Evolutionary conservation across 2,888 invertebrate genomes (phyloP).

Genomic region (Trichogramma evanescens): DNA sequence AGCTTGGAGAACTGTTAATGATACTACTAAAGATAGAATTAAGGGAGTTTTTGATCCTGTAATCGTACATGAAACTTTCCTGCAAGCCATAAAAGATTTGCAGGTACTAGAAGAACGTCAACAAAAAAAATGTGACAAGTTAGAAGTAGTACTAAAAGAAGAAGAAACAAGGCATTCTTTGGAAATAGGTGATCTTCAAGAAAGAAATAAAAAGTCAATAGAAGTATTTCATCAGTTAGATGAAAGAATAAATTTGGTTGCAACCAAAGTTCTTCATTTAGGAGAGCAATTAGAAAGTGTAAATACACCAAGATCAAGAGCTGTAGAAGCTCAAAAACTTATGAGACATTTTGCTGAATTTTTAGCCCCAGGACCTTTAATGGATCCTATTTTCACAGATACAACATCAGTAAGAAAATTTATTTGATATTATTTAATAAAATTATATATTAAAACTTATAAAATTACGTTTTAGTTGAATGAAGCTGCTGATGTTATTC

Average conservation of each 20-base stretch:
- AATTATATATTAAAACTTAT: not conserved
- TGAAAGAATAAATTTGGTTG: slow-evolving; percentile 92
- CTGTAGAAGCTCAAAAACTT: slow-evolving; percentile 89
- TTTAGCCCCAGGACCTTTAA: slow-evolving; percentile 74
- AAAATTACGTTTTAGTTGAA: slow-evolving; percentile 58
- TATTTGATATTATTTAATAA: not conserved
- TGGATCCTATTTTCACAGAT: slow-evolving; percentile 82
- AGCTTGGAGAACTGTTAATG: slow-evolving; percentile 85
- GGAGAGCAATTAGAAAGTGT: slow-evolving; percentile 97
- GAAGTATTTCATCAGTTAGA: slow-evolving; percentile 87
- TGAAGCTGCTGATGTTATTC: slow-evolving; percentile 95
- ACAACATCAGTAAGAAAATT: slow-evolving; percentile 58
- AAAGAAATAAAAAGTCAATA: slow-evolving; percentile 80
- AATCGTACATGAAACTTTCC: slow-evolving; percentile 82
- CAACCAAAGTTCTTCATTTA: slow-evolving; percentile 95
- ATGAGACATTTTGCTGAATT: slow-evolving; percentile 91
- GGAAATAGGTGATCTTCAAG: slow-evolving; percentile 74
- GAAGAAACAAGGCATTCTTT: slow-evolving; percentile 79
- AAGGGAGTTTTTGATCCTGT: slow-evolving; percentile 77
- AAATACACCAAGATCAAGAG: slow-evolving; percentile 86
- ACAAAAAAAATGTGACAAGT: slow-evolving; percentile 74
- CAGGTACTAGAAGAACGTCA: slow-evolving; percentile 76
- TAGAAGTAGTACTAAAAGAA: slow-evolving; percentile 75
- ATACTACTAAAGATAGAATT: slow-evolving; percentile 59
- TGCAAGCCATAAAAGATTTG: slow-evolving; percentile 81